Percentiles rank a stretch among this genome's conserved stretches.
These are phyloP conservation scores for Mesaphorura yosii DNA, from an alignment of 1,140 invertebrate species.

Conservation along the genomic window DNA sequence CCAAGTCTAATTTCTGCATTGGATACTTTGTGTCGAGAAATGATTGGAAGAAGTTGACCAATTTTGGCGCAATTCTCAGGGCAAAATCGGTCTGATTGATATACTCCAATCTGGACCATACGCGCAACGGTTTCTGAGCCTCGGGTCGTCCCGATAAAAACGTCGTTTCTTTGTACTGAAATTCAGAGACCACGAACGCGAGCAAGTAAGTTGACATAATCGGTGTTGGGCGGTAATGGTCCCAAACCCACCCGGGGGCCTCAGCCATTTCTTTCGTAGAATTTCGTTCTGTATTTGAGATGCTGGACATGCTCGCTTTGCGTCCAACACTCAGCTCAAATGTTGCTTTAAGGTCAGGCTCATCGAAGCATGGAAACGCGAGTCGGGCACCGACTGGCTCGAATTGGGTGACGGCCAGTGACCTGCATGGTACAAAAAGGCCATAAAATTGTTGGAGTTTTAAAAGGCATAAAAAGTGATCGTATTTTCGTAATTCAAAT, in stretches of 20 bases:
- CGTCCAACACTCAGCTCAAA: slow-evolving; percentile 42
- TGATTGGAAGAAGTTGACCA: slow-evolving; percentile 68
- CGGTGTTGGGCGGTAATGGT: slow-evolving; percentile 58
- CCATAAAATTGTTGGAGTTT: no score
- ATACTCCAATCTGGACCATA: slow-evolving; percentile 57
- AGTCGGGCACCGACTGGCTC: slow-evolving; percentile 45
- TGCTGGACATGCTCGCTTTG: no score
- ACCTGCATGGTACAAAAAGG: no score
- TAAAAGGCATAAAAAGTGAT: no score
- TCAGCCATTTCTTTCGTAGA: no score
- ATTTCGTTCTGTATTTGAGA: no score
- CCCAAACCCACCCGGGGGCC: slow-evolving; percentile 44
- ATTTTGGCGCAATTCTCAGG: slow-evolving; percentile 62
- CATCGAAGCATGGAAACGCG: slow-evolving; percentile 52
- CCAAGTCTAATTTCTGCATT: slow-evolving; percentile 63
- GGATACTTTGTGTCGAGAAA: slow-evolving; percentile 73
- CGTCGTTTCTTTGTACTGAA: slow-evolving; percentile 34
- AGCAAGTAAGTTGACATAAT: slow-evolving; percentile 74
- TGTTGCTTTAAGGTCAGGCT: slow-evolving; percentile 46
- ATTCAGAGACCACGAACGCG: slow-evolving; percentile 67
- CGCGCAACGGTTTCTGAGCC: no score
- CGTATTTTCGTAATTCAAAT: background rate
- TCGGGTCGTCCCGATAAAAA: no score
- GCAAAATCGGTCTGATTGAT: slow-evolving; percentile 51
- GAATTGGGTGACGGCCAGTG: slow-evolving; percentile 60